A percentile compares a stretch with the other conserved stretches of the same genome.
phyloP scores from a whole-genome alignment of 2,888 invertebrate species.

The Eudasyphora cyanicolor region DNA sequence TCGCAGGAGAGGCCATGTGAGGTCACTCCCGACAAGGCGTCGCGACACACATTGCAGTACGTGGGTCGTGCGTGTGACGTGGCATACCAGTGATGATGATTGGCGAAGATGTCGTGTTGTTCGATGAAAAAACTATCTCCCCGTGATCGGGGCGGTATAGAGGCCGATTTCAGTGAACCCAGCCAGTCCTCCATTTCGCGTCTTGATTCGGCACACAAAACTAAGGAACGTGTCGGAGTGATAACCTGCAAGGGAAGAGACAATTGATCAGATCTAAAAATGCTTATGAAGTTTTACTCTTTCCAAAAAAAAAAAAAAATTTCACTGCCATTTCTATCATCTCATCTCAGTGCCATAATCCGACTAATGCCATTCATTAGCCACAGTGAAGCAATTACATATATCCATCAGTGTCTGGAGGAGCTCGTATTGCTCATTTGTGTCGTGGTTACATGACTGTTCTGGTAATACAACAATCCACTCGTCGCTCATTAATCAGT shows the following conservation, averaged over 20 bases:
- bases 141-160: constrained; percentile 77
- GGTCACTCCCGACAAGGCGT: constrained; percentile 95
- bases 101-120: constrained; percentile 85
- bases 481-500: constrained; percentile 1
- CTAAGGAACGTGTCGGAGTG: constrained; percentile 88
- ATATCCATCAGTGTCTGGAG: not conserved
- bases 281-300: too few relatives aligned
- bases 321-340: too few relatives aligned
- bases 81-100: constrained; percentile 91
- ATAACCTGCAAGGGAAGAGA: constrained; percentile 81
- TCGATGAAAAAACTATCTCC: constrained; percentile 82
- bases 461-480: constrained; percentile 19
- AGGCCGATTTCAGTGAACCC: constrained; percentile 88
- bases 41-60: constrained; percentile 98
- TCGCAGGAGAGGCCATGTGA: constrained; percentile 98
- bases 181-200: constrained; percentile 97
- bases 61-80: constrained; percentile 97
- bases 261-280: too few relatives aligned
- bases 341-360: too few relatives aligned
- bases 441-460: not conserved
- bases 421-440: constrained; percentile 6
- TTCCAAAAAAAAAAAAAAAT: too few relatives aligned
- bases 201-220: constrained; percentile 89
- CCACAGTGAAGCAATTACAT: not conserved
- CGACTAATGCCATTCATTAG: not conserved